Base-by-base conservation (phyloP, 2,888 invertebrate genomes). In the Alloplasta piceator region DNA sequence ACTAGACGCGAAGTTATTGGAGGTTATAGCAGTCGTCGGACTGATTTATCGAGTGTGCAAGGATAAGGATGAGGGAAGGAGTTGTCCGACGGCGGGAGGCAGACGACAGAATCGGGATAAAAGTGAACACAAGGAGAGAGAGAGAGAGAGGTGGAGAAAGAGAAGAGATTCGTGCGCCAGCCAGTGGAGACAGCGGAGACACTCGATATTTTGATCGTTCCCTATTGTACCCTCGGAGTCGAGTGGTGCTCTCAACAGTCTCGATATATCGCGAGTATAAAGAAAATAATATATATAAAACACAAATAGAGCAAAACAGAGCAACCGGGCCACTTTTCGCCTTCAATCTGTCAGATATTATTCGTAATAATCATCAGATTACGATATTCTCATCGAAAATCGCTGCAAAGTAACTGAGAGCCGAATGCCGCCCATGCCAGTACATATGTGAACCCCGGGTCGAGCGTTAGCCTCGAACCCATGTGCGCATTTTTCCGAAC, bases 181-280 rank as follows among this genome's bases (percentile, higher is more conserved):
- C 58, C 55, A 76, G 68, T 60, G 73, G 80, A 78, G 78, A 77
- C 74, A 82, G 64, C 73, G 9, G 50, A 75, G 81, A 81, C 78
- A 83, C 81, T 81, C 83, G 78, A 83, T 83, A 83, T 83, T 83
- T 83, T 83, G 76, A 83, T 83, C 82, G 82, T 78, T 81, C 81
- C 78, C 81, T 71, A 78, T 81, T 81, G 81, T 81, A 78, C 56
- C 52, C 64, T 71, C 66, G 36, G 74, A 64, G 78, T 78, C 73
- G 78, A 81, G 81, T 74, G 78, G 52, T 52, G 66, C 74, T 78
- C 78, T 71, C 48, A 41, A 60, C 63, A 16, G 58, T 58, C 60
- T 64, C 46, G 26, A 46, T 58, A 61, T 63, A 73, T 58, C 43
- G 55, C 56, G 36, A 61, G 6, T 41, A 55, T 56, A 56, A 10